Evolutionary conservation across 2,113 vertebrate species (phyloP), one percentile per base, ranked within the genome.

Genomic region (Phrynosoma platyrhinos): DNA sequence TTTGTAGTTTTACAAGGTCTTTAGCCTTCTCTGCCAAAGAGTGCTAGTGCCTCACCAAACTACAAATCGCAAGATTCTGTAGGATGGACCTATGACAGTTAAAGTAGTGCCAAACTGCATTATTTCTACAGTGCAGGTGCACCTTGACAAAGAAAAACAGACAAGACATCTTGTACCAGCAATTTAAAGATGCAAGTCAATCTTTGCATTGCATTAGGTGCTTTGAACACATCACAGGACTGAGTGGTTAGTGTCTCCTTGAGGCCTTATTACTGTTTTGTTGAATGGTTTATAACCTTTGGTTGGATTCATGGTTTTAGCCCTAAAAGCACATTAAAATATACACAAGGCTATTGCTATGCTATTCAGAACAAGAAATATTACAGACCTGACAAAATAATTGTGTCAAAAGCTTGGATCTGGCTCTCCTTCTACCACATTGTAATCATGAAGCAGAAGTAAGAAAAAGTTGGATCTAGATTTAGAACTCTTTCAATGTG

Each of bases 301-400:
- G 1, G 0, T 0, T 83, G 74, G 1, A 92, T 52, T 30, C 42
- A 68, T 0, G 0, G 25, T 14, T 78, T 87, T 77, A 64, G 0
- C 0, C 30, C 71, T 83, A 69, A 72, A 74, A 80, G 76, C 42
- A 74, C 84, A 71, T 64, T 89, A 92, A 89, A 90, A n/a, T 47
- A 40, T 79, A 90, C 5, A 52, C 71, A 84, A 3, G 0, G 77
- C 14, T 53, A 77, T 68, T 86, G 25, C 77, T 53, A 85, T 88
- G 86, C 91, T 75, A 68, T 72, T 76, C 58, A 64, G 18, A 83
- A 52, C n/a, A 84, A 87, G 55, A 79, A 25, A 82, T 87, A 76
- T 0, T 0, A 90, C 79, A 76, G 36, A 79, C 25, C 82, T 84
- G 87, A 40, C 42, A 69, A 87, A 79, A 9, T 5, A 18, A 40